phyloP scores from a whole-genome alignment of 53 echinoderm and acorn worm genomes.

The Pentamera pediparva region DNA sequence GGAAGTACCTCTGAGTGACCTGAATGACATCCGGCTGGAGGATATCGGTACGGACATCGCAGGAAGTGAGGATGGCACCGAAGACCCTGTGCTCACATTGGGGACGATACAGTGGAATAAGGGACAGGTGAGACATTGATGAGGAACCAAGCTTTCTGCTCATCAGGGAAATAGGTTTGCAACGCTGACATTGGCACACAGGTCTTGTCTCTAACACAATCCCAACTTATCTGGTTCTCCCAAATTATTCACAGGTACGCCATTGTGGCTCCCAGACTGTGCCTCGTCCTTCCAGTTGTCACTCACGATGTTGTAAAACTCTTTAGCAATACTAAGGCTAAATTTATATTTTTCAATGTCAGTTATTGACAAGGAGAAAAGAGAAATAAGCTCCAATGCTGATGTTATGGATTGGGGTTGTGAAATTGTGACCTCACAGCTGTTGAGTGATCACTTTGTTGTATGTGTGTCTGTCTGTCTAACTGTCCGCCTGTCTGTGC shows the following conservation, averaged over 20 bases:
- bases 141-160: neutral
- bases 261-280: too few species aligned
- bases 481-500: too few species aligned
- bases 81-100: slow-evolving; percentile 14
- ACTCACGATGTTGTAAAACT: too few species aligned
- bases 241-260: too few species aligned
- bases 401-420: neutral
- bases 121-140: slow-evolving; percentile 40
- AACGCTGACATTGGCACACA: neutral
- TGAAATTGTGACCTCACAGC: too few species aligned
- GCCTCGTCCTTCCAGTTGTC: too few species aligned
- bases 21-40: slow-evolving; percentile 35
- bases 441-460: too few species aligned
- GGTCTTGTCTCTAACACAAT: too few species aligned
- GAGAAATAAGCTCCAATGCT: neutral
- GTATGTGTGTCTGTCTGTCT: too few species aligned
- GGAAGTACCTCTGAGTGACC: slow-evolving; percentile 47
- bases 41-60: slow-evolving; percentile 31
- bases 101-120: slow-evolving; percentile 54
- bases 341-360: neutral
- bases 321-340: too few species aligned
- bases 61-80: slow-evolving; percentile 21
- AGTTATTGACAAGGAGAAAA: neutral
- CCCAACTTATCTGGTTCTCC: too few species aligned
- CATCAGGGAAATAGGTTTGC: neutral